phyloP scores from a whole-genome alignment of 2,113 vertebrate genomes.

The Cygnus atratus region DNA sequence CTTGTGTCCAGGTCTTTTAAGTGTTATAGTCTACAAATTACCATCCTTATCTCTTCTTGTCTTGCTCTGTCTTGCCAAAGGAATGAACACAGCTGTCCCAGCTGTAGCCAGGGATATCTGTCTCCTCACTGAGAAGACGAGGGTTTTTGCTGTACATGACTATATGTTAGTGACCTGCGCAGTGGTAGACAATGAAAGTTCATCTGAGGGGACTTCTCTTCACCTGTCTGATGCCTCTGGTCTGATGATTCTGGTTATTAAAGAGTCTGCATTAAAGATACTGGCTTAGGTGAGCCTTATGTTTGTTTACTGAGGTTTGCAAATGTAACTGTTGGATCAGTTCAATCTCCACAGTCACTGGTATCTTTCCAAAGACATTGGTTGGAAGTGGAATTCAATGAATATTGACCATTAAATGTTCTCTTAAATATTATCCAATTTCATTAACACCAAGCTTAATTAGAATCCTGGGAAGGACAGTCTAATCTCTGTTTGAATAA shows the following conservation, averaged over 20 bases:
- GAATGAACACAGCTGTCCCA: background rate
- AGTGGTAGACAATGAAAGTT: background rate
- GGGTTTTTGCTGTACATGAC: background rate
- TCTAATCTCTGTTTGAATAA: slow-evolving; percentile 29
- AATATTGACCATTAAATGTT: background rate
- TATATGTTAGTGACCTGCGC: background rate
- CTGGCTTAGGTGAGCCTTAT: background rate
- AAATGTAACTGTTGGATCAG: background rate
- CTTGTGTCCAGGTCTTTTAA: background rate
- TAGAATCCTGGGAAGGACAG: background rate
- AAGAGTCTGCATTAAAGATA: background rate
- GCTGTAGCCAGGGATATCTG: background rate
- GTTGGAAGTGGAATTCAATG: background rate
- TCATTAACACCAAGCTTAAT: slow-evolving; percentile 21
- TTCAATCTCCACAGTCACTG: background rate
- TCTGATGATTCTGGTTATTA: background rate
- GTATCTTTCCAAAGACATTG: background rate
- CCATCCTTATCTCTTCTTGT: background rate
- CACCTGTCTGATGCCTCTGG: background rate
- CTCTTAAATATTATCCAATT: background rate
- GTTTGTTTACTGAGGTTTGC: background rate
- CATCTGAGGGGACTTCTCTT: background rate
- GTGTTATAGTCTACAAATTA: background rate
- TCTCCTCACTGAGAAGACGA: background rate
- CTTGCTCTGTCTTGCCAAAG: background rate